Evolutionary conservation across 1,140 invertebrate genomes (phyloP), one percentile per base, ranked within the genome.

Genomic region (Apocrypta bakeri): DNA sequence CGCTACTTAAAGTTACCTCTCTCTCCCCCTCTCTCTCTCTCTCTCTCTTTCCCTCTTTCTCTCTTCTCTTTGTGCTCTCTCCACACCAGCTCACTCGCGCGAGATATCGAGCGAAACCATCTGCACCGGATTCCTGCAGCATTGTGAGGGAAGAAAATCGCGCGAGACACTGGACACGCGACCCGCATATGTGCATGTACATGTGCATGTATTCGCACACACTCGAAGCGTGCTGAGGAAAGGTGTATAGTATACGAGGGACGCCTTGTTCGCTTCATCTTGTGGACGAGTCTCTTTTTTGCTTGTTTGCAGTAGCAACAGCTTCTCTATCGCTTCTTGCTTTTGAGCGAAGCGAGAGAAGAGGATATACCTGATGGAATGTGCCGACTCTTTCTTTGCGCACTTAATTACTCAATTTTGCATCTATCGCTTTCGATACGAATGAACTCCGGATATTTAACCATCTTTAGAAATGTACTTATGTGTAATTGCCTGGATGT

Each of bases 181-280:
- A 88, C 87, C 84, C 85, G 86, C 86, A 88, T 88, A 88, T 84
- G 83, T 85, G 84, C 84, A 79, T 71, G 40, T n/a, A n/a, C 31
- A 40, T 42, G 21, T 24, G 1, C 24, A 64, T 64, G 8, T 27
- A 11, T 0, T 0, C 7, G 24, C 7, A 12, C 8, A 25, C 2
- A 48, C 8, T 42, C 14, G 40, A 11, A 42, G n/a, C n/a, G n/a
- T n/a, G n/a, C n/a, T 42, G 42, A 14, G 42, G 3, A 14, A 48
- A 4, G 14, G 14, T 2, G 40, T 66, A 75, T 64, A 66, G 33
- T 68, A 63, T 40, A 42, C n/a, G 71, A 74, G 79, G 37, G 42
- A 42, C 69, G 71, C 56, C 63, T 74, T 31, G 24, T 61, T 64
- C 61, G 31, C 63, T 66, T 48, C 72, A 42, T 61, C 72, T 68